These are phyloP conservation scores for Drosophila infuscata DNA, from an alignment of 2,888 invertebrate species.

Conservation along the genomic window DNA sequence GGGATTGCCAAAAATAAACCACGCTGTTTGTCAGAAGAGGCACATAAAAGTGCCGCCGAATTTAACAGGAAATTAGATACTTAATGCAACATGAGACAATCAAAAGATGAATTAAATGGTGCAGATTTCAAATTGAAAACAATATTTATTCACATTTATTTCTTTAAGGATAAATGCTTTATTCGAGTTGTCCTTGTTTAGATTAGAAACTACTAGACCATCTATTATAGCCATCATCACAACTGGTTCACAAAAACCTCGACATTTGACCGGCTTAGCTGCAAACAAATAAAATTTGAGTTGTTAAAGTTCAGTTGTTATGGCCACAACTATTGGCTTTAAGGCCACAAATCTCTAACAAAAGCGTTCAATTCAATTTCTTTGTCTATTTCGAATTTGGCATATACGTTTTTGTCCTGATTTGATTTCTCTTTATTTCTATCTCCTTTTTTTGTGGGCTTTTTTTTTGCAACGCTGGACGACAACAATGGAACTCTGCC, in stretches of 20 bases:
- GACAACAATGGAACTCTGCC: conserved; percentile 55
- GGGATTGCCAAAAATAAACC: neutral
- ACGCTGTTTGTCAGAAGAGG: neutral
- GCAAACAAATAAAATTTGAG: neutral
- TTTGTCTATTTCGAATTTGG: conserved; percentile 41
- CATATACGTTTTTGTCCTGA: conserved; percentile 35
- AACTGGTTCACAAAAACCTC: neutral
- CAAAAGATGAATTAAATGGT: neutral
- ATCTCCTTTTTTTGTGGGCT: conserved; percentile 37
- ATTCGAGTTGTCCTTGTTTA: neutral
- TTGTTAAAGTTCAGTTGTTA: conserved; percentile 5
- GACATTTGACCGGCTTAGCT: neutral
- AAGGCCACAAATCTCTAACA: conserved; percentile 27
- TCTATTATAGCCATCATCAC: no score
- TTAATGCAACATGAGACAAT: neutral
- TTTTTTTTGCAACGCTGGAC: conserved; percentile 34
- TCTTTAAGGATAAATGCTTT: no score
- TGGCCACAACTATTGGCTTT: conserved; percentile 25
- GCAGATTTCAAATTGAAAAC: neutral
- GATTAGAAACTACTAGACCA: neutral
- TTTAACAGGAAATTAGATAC: neutral
- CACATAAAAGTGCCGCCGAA: neutral
- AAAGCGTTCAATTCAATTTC: conserved; percentile 58
- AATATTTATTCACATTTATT: neutral
- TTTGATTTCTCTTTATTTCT: conserved; percentile 37